Evolutionary conservation across 2,888 invertebrate genomes (phyloP), one percentile per base, ranked within the genome.

Genomic region (Gibbula magus): DNA sequence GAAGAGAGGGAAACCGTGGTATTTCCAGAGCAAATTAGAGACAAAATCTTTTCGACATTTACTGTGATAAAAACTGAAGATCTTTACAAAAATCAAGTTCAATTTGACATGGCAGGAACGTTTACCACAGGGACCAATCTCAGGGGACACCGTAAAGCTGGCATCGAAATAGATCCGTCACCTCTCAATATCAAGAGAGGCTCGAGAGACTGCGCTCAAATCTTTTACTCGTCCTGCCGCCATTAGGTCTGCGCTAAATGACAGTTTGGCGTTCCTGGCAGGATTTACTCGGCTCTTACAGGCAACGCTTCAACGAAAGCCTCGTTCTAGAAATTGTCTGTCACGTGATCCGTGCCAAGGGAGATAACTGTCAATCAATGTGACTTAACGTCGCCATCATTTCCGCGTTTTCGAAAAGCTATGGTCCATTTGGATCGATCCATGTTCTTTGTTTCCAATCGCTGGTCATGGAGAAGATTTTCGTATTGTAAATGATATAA

Each of bases 11-110:
- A 61, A 25, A 25, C 56, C 25, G 8, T 56, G 18, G 56, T 56
- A 56, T 61, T 61, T 16, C 61, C 61, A 61, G 61, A 61, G n/a
- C 61, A 61, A 61, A 61, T 61, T 61, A 61, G 29, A 61, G 61
- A 61, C 29, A 61, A 61, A 61, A 61, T 29, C 61, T 29, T 61
- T 61, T 61, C 61, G 61, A 61, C 61, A 61, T 61, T 61, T 25
- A 13, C 61, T 61, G 61, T 61, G 61, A 61, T 61, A 61, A 61
- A 61, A 61, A 61, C 16, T 61, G 25, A 20, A 29, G 25, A 61
- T 29, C 29, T 61, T 61, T 25, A 29, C 25, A 61, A 61, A 29
- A 61, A 61, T 61, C 29, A 61, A 61, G 61, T 29, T 61, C 25
- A 61, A 61, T 61, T 29, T 61, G 61, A 29, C 29, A 61, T 61